phyloP scores from a whole-genome alignment of 1,140 invertebrate genomes.

The Anastatus disparis region DNA sequence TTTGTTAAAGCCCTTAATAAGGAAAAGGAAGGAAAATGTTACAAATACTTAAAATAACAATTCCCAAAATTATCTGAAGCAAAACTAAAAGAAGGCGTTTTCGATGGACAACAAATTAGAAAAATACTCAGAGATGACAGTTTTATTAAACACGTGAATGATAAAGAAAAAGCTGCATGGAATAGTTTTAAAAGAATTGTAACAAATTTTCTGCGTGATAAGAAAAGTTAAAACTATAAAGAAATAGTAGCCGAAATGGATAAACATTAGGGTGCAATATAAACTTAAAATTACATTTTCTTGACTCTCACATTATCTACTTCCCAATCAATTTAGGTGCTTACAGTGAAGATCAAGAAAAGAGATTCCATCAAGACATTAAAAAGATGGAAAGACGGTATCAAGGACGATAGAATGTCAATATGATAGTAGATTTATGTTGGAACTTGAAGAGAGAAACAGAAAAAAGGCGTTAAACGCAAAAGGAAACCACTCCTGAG shows the following conservation, averaged over 20 bases:
- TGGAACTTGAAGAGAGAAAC: not conserved
- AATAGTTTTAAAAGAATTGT: not conserved
- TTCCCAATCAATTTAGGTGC: too few relatives aligned
- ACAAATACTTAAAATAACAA: not conserved
- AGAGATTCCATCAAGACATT: not conserved
- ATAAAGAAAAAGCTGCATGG: not conserved
- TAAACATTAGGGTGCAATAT: not conserved
- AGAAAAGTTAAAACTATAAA: not conserved
- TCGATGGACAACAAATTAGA: not conserved
- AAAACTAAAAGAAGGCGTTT: not conserved
- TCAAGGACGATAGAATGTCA: not conserved
- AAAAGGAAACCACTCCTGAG: not conserved
- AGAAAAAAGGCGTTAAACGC: not conserved
- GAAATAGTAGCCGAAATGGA: not conserved
- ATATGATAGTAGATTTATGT: not conserved
- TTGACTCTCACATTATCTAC: too few relatives aligned
- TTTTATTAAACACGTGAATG: not conserved
- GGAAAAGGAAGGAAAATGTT: constrained; percentile 10
- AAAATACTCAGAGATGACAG: not conserved
- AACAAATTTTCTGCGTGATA: constrained; percentile 2
- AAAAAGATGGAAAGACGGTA: not conserved
- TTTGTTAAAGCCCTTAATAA: not conserved
- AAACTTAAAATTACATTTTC: not conserved
- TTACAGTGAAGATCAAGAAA: too few relatives aligned
- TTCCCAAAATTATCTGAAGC: constrained; percentile 1